Conservation (phyloP, 2,113 vertebrate species). For the Apus apus region DNA sequence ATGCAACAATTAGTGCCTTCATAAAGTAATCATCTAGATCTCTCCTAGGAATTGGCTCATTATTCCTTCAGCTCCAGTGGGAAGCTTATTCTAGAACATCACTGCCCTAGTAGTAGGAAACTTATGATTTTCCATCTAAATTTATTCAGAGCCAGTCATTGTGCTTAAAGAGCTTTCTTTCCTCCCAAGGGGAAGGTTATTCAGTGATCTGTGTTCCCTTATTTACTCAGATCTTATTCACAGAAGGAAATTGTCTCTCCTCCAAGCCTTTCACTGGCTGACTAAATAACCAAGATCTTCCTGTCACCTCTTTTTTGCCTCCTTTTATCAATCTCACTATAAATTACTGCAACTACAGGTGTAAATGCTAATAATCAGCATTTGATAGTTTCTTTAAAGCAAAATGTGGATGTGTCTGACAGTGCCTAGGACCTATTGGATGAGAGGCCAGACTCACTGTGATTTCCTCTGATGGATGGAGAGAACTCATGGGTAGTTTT, state of each 20-base stretch:
- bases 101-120: neutral
- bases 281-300: neutral
- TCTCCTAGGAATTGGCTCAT: neutral
- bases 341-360: neutral
- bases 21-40: neutral
- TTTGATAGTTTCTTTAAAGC: neutral
- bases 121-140: neutral
- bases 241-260: neutral
- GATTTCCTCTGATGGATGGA: neutral
- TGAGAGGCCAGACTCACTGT: neutral
- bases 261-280: neutral
- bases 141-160: neutral
- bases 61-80: neutral
- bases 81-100: neutral
- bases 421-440: neutral
- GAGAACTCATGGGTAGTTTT: neutral
- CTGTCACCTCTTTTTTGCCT: neutral
- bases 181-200: neutral
- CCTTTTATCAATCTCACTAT: neutral
- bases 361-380: neutral
- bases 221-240: slow-evolving; percentile 15
- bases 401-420: neutral
- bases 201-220: neutral
- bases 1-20: neutral
- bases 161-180: slow-evolving; percentile 1